Base-by-base conservation (phyloP, 1,140 invertebrate genomes). In the Ostrea edulis region DNA sequence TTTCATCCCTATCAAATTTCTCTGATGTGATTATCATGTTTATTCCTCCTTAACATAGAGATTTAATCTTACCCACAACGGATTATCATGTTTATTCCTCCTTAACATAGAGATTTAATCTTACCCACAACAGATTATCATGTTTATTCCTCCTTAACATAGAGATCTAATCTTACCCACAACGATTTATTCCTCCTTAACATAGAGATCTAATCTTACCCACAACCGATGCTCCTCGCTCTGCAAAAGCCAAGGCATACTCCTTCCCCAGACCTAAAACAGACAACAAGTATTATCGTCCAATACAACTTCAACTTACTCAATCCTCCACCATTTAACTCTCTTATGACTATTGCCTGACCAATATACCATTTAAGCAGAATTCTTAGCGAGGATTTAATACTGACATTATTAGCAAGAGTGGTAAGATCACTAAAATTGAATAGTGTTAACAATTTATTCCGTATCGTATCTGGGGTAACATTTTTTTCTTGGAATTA, bases 181-280 rank as follows among this genome's bases (percentile, higher is more conserved):
- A 87, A 99, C 98, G n/a, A n/a, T n/a, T n/a, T 5, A 44, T 44
- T 44, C 35, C 35, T 44, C 35, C 35, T 44, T 44, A 17, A n/a
- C 25, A 86, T 11, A 51, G 17, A 12, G 44, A 44, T 7, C 51
- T 4, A 65, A 55, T 91, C 94, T 93, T 93, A 96, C 96, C 96
- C 35, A 99, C 98, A 87, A 99, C 98, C 93, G 97, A 97, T 62
- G 99, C 98, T 82, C 99, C 99, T 94, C 98, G 96, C 5, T 97
- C 97, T 3, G 96, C 98, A 95, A 99, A 97, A 82, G 98, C 95
- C 44, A 99, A 95, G 4, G 99, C 99, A 95, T 99, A 99, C 12
- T 97, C 97, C 93, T 97, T 96, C 12, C 99, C 99, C 8, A 99
- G 95, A 71, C 96, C 96, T 97, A 89, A 29, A 91, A 92, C 81